Base-by-base conservation (phyloP, 2,888 invertebrate genomes). In the Merodon equestris region DNA sequence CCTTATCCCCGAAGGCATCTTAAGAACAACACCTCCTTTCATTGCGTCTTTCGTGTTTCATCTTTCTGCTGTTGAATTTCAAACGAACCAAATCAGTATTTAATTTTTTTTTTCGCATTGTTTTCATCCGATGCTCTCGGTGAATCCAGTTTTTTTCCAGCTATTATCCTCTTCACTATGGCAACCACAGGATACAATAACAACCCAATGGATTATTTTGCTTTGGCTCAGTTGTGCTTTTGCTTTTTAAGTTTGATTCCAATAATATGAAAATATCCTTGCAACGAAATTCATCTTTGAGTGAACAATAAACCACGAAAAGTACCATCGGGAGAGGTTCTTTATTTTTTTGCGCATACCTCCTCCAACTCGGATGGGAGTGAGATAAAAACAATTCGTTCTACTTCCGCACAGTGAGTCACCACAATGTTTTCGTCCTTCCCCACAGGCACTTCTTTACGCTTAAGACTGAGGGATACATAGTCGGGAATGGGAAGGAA, bases 201-300 rank as follows among this genome's bases (percentile, higher is more conserved):
- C 51, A 40, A 27, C 51, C 48, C 19, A 63, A 34, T 42, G 19
- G 27, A 34, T 51, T 42, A 12, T 36, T 54, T 54, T 53, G 13
- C 38, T 38, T 36, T 44, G 18, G 9, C 9, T 64, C 27, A 34
- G 44, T 27, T 27, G 3, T 27, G 2, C 27, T 27, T 51, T 34
- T 36, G 61, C 7, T 51, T 58, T 58, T 60, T 40, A 51, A 58
- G 38, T 44, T 44, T 53, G 45, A 68, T 68, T 45, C 51, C 42
- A 58, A 60, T 58, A 60, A 53, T 38, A 51, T 58, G 38, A 58
- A 58, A 58, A 45, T 68, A 36, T 19, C 36, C 50, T 48, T 68
- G 51, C 51, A 38, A 42, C 38, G 44, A 51, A 58, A 53, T 58
- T 45, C 19, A 19, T 27, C 47, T 44, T 18, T 17, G 10, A 27